phyloP scores from a whole-genome alignment of 2,797 vertebrate genomes.

The Bradypodion pumilum region DNA sequence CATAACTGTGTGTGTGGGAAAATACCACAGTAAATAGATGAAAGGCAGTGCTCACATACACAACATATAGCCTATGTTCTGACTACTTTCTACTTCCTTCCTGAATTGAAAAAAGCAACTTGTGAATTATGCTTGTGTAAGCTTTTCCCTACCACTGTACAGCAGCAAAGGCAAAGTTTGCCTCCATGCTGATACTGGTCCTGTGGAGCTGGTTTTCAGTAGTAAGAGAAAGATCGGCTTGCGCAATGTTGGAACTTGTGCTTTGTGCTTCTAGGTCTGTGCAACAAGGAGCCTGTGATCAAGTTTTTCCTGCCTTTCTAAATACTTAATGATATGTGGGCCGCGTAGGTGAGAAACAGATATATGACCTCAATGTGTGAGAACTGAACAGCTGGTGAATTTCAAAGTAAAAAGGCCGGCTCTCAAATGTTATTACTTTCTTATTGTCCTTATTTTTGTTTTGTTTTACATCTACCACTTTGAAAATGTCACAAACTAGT shows the following conservation, averaged over 20 bases:
- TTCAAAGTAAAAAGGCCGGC: not conserved
- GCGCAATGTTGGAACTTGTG: not conserved
- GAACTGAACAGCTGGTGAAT: not conserved
- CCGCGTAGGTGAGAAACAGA: not conserved
- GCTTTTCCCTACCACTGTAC: not conserved
- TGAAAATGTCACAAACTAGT: not conserved
- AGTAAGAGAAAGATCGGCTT: not conserved
- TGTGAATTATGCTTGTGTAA: not conserved
- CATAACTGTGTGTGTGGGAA: too few relatives aligned
- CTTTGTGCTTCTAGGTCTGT: not conserved
- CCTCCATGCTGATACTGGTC: not conserved
- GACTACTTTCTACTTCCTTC: not conserved
- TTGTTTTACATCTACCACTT: too few relatives aligned
- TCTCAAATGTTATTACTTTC: not conserved
- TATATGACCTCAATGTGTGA: not conserved
- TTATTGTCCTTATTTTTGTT: too few relatives aligned
- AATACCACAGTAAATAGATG: not conserved
- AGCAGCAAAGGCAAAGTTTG: not conserved
- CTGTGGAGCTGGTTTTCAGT: not conserved
- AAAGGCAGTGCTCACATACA: not conserved
- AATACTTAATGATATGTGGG: not conserved
- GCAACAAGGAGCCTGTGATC: not conserved
- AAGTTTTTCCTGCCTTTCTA: not conserved
- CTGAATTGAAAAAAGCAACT: not conserved
- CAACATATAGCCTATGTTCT: not conserved